Percentiles rank a stretch among this genome's conserved stretches.
Evolutionary conservation across 2,888 invertebrate species (phyloP).

Genomic region (Dascillus cervinus): DNA sequence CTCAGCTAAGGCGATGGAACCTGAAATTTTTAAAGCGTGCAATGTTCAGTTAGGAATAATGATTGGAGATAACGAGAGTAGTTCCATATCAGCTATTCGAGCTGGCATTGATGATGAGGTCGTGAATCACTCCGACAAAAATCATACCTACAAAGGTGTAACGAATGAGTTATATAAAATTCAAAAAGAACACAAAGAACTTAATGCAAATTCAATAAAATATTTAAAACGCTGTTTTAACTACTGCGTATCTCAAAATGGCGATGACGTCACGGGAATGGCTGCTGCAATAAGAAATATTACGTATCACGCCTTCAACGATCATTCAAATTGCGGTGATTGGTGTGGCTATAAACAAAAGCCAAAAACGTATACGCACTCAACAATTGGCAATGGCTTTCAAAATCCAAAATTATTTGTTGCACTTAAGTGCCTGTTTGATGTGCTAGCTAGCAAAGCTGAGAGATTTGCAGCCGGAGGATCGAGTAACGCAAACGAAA

Average conservation of each 20-base stretch:
- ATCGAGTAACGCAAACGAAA: too few relatives aligned
- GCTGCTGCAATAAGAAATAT: too few relatives aligned
- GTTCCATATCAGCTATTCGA: conserved; percentile 20
- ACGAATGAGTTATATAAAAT: conserved; percentile 12
- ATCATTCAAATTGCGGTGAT: too few relatives aligned
- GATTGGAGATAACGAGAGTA: conserved; percentile 17
- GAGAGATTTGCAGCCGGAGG: too few relatives aligned
- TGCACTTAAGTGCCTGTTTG: too few relatives aligned
- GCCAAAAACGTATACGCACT: not conserved
- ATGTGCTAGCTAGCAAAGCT: too few relatives aligned
- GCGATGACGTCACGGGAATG: too few relatives aligned
- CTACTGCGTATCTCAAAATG: conserved; percentile 3
- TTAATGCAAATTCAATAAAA: conserved; percentile 3
- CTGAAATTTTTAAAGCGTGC: too few relatives aligned
- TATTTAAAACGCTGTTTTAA: conserved; percentile 2
- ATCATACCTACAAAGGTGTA: conserved; percentile 20
- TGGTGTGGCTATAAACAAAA: not conserved
- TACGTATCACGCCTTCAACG: too few relatives aligned
- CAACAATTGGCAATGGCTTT: too few relatives aligned
- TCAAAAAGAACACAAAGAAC: not conserved
- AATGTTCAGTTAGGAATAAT: conserved; percentile 11
- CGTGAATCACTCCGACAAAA: conserved; percentile 20
- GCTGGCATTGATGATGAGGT: conserved; percentile 13
- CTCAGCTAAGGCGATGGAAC: conserved; percentile 26
- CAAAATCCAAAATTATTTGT: too few relatives aligned